These are phyloP conservation scores for Smutsia temminckii DNA, from an alignment of 2,797 vertebrate species.

Conservation along the genomic window DNA sequence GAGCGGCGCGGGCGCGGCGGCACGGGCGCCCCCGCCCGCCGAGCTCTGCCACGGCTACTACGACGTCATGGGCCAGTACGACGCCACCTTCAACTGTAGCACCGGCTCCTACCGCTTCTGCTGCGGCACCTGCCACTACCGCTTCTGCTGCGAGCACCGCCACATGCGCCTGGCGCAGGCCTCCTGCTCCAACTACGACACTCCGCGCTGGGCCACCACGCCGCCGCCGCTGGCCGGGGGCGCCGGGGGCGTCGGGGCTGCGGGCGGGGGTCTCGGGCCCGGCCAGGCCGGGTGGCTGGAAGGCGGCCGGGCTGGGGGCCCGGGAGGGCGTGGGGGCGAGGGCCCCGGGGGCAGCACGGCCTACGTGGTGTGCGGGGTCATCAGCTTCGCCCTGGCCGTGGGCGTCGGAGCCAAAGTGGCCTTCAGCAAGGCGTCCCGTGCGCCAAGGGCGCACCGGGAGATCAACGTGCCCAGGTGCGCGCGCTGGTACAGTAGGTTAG, in stretches of 20 bases:
- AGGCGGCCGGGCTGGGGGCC: conserved; percentile 79
- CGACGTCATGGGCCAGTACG: conserved; percentile 95
- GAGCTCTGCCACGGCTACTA: conserved; percentile 94
- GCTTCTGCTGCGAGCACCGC: conserved; percentile 95
- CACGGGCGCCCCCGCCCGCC: conserved; percentile 68
- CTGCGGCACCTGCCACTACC: conserved; percentile 95
- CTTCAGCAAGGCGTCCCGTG: conserved; percentile 94
- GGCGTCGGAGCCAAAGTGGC: conserved; percentile 93
- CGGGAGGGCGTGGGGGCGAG: conserved; percentile 73
- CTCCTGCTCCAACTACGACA: conserved; percentile 91
- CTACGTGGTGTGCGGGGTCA: conserved; percentile 94
- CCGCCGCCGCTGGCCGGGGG: conserved; percentile 85
- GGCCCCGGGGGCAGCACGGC: conserved; percentile 90
- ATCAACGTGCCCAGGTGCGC: conserved; percentile 93
- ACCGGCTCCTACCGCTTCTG: conserved; percentile 93
- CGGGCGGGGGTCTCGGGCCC: conserved; percentile 80
- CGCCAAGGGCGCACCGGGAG: conserved; percentile 90
- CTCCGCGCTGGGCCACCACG: conserved; percentile 93
- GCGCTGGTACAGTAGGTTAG: accelerated
- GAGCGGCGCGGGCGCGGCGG: conserved; percentile 79
- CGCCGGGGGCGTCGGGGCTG: conserved; percentile 68
- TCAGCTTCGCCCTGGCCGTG: conserved; percentile 93
- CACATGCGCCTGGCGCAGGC: conserved; percentile 91
- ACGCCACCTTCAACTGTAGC: conserved; percentile 94
- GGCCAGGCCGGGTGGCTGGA: conserved; percentile 83